Evolutionary conservation across 2,888 invertebrate genomes (phyloP).

Genomic region (Epinotia ramella): DNA sequence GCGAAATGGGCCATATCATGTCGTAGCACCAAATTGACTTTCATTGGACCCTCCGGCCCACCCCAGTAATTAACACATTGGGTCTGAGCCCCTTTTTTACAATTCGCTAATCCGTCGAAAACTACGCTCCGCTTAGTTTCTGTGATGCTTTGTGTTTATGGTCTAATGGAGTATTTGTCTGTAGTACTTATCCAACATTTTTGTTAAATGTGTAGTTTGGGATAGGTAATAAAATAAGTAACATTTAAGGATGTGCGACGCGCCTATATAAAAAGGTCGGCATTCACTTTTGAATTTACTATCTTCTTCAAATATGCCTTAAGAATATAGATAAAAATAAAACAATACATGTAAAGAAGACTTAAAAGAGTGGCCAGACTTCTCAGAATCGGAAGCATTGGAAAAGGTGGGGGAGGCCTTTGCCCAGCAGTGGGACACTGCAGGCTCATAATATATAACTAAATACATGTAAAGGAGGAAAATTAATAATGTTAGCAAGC

Average conservation of each 20-base stretch:
- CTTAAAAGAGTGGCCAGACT: no score
- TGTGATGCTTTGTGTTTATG: constrained; percentile 55
- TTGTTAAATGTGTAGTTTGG: not conserved
- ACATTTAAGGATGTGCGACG: not conserved
- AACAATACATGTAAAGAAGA: no score
- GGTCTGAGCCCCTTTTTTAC: constrained; percentile 81
- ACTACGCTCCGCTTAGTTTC: constrained; percentile 72
- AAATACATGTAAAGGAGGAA: no score
- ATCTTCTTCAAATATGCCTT: not conserved
- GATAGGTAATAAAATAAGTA: not conserved
- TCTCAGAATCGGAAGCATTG: no score
- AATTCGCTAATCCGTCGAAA: constrained; percentile 82
- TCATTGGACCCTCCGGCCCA: constrained; percentile 79
- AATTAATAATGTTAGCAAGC: no score
- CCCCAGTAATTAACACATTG: constrained; percentile 86
- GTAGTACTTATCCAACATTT: not conserved
- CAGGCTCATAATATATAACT: no score
- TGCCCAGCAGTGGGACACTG: no score
- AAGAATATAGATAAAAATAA: no score
- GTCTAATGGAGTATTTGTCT: constrained; percentile 5
- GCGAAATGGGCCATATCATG: constrained; percentile 88
- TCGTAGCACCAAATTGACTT: constrained; percentile 88
- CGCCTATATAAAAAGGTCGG: not conserved
- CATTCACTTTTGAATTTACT: not conserved
- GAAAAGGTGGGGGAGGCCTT: no score